These are phyloP conservation scores for Neosalanx taihuensis DNA, from an alignment of 2,797 vertebrate species.

Conservation along the genomic window DNA sequence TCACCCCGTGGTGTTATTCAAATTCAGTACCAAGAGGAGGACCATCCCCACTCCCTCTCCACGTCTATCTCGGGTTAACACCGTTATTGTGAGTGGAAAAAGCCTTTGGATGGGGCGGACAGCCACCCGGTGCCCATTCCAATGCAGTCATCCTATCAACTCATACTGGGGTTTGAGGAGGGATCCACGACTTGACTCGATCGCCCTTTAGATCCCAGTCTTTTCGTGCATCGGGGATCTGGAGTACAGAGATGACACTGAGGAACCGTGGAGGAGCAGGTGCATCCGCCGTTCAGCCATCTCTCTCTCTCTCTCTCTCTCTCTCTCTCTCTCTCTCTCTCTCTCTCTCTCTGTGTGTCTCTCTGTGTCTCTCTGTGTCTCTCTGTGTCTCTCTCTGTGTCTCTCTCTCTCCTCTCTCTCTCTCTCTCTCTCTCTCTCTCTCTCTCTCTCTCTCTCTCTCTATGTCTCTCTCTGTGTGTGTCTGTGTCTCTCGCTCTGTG, in stretches of 20 bases:
- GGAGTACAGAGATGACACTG: constrained; percentile 23
- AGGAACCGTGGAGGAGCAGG: constrained; percentile 38
- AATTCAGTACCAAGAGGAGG: constrained; percentile 94
- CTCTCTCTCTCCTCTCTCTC: too few species aligned
- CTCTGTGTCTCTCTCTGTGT: too few species aligned
- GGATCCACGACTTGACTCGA: constrained; percentile 21
- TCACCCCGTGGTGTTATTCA: constrained; percentile 95
- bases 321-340: constrained; percentile 1
- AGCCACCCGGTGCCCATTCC: constrained; percentile 68
- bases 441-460: too few species aligned
- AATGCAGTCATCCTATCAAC: constrained; percentile 56
- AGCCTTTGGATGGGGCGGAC: constrained; percentile 69
- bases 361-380: too few species aligned
- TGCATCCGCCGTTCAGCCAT: constrained; percentile 34
- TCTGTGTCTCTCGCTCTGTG: too few species aligned
- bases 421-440: too few species aligned
- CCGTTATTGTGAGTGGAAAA: constrained; percentile 85
- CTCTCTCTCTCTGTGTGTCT: too few species aligned
- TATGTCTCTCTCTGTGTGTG: too few species aligned
- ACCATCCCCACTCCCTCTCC: constrained; percentile 83
- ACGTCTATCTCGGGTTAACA: constrained; percentile 74
- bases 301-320: not conserved
- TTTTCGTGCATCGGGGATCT: constrained; percentile 27
- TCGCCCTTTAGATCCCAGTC: constrained; percentile 22
- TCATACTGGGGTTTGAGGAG: constrained; percentile 25